Evolutionary conservation across 2,888 invertebrate genomes (phyloP), one percentile per base, ranked within the genome.

Genomic region (Drosophila quinaria): DNA sequence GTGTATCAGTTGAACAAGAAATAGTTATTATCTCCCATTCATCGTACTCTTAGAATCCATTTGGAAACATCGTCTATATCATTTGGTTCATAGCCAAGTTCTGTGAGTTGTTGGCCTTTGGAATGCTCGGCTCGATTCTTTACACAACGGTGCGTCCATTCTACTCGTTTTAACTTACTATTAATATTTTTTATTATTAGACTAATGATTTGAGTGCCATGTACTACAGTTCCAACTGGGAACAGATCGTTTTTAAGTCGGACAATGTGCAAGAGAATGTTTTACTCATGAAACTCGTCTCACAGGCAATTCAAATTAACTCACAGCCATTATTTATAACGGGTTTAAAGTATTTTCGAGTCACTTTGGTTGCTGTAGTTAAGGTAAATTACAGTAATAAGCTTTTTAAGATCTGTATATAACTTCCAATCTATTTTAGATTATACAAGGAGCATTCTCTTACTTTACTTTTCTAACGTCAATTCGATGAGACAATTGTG

Each of bases 391-490:
- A 6, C 3, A 17, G 9, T 25, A 11, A 11, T 8, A 4, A 25
- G 4, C 1, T 17, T 3, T 3, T 19, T 10, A 8, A 5, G n/a
- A 5, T 3, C 0, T 42, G 9, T 4, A 0, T 4, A n/a, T 50
- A 51, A 33, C 39, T 47, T 11, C 13, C 3, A 8, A 1, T 9
- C 6, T 5, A n/a, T 79, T 70, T 25, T 37, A 91, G 91, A 80
- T 91, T 49, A 74, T 91, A 17, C 87, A 85, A 70, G 91, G 87
- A 0, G 90, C 91, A 5, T 87, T 79, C 22, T 91, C 91, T 0
- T 91, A 91, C 55, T 91, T 91, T 42, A 91, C 91, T 1, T 91
- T 82, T 62, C 66, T 91, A 8, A 90, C 82, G 1, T 86, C 91
- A 1, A 70, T 91, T 46, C 91, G 89, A 19, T 85, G 61, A 69